phyloP scores from a whole-genome alignment of 2,113 vertebrate species.

The Albula goreensis region DNA sequence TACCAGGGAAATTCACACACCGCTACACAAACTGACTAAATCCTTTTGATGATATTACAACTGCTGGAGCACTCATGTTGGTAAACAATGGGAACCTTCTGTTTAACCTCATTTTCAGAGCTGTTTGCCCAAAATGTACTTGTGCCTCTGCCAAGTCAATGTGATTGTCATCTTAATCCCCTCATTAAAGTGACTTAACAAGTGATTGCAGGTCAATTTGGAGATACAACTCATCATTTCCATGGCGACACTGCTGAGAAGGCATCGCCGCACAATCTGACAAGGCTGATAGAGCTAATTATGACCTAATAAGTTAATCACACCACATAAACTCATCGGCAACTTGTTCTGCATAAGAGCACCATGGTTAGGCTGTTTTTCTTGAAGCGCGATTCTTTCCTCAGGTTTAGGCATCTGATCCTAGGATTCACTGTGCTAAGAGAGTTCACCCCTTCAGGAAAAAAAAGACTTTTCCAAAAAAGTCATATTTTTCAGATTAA shows the following conservation, averaged over 20 bases:
- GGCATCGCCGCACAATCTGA: not conserved
- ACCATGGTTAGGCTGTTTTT: not conserved
- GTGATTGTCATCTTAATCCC: not conserved
- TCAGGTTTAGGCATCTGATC: not conserved
- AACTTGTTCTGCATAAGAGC: not conserved
- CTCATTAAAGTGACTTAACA: slow-evolving; percentile 2
- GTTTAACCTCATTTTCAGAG: not conserved
- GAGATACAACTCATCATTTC: not conserved
- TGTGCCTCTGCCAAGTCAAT: not conserved
- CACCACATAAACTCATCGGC: not conserved
- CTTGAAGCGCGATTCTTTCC: not conserved
- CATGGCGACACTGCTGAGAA: not conserved
- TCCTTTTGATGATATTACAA: not conserved
- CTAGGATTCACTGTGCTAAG: not conserved
- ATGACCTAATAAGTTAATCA: not conserved
- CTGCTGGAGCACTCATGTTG: not conserved
- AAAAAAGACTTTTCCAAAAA: not conserved
- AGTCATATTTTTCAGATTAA: slow-evolving; percentile 3
- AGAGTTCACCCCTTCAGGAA: not conserved
- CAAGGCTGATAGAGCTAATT: slow-evolving; percentile 9
- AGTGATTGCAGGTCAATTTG: not conserved
- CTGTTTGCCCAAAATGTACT: not conserved
- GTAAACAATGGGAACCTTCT: not conserved
- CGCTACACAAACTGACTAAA: not conserved
- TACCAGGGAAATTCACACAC: not conserved